Base-by-base conservation (phyloP, 2,113 vertebrate genomes). In the Erythrolamprus reginae region DNA sequence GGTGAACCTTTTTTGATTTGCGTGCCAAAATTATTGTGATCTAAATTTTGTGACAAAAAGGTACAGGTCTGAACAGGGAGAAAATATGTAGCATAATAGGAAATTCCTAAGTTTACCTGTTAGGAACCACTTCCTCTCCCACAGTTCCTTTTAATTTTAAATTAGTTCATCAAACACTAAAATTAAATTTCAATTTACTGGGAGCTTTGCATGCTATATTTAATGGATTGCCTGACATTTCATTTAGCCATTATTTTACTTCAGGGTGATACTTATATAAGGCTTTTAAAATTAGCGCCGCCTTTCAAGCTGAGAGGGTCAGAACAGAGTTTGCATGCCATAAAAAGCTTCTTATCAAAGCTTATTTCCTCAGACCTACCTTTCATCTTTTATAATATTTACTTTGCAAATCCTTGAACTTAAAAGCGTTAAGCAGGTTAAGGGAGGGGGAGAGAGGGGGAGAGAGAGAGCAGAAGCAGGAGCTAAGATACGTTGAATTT, bases 381-480 rank as follows among this genome's bases (percentile, higher is more conserved):
- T 97, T 97, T 97, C 97, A 96, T 96, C 97, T 96, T 97, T 96
- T 95, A 96, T 96, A 94, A 90, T 97, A 95, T 97, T 97, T 97
- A 88, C 95, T 96, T 96, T 97, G 92, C 93, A 96, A 94, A 96
- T 96, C 95, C 95, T 97, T 97, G 95, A 96, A 96, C 94, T 96
- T 95, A 91, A 93, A 95, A 96, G 95, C 96, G 96, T 95, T 96
- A 95, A 96, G 95, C 95, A 95, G 93, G 93, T 96, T 95, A 21
- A 93, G 93, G 91, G 52, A 86, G 24, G 61, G 88, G 52, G 9
- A 12, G 21, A n/a, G 82, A 56, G 51, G 2, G 10, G n/a, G 15
- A 5, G 53, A 89, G 91, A 17, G 50, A 23, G 92, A 7, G 50
- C 24, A 28, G 56, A 42, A 89, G 93, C 93, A 92, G 94, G 92